Conservation (phyloP, 1,140 invertebrate genomes). For the Mactra quadrangularis region DNA sequence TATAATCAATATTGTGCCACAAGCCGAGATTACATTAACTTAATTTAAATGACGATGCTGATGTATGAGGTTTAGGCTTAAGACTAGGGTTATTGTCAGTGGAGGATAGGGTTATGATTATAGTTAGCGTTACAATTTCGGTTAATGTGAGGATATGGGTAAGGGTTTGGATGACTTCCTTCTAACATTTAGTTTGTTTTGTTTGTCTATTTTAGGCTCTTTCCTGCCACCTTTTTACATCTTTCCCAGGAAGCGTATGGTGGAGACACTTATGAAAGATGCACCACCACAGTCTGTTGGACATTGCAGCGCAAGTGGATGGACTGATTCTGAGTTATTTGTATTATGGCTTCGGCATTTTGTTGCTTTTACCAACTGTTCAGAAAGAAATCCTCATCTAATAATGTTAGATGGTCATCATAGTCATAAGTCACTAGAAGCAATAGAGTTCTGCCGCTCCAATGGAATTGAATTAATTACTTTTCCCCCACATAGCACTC, state of each 20-base stretch:
- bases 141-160: too few species aligned
- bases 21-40: too few species aligned
- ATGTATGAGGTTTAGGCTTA: too few species aligned
- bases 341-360: neutral
- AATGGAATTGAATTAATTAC: neutral
- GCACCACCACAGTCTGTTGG: neutral
- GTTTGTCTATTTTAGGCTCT: too few species aligned
- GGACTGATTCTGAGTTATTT: neutral
- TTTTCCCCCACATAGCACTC: constrained; percentile 8
- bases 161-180: too few species aligned
- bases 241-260: neutral
- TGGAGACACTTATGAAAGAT: neutral
- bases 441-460: neutral
- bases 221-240: constrained; percentile 9
- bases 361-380: neutral
- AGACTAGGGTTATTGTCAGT: too few species aligned
- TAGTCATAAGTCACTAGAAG: neutral
- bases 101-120: too few species aligned
- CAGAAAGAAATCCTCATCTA: neutral
- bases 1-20: too few species aligned
- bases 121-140: too few species aligned
- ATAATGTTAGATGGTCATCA: neutral
- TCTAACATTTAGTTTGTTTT: too few species aligned
- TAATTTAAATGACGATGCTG: too few species aligned
- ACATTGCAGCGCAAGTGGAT: neutral